Evolutionary conservation across 2,888 invertebrate genomes (phyloP).

Genomic region (Sicus ferrugineus): DNA sequence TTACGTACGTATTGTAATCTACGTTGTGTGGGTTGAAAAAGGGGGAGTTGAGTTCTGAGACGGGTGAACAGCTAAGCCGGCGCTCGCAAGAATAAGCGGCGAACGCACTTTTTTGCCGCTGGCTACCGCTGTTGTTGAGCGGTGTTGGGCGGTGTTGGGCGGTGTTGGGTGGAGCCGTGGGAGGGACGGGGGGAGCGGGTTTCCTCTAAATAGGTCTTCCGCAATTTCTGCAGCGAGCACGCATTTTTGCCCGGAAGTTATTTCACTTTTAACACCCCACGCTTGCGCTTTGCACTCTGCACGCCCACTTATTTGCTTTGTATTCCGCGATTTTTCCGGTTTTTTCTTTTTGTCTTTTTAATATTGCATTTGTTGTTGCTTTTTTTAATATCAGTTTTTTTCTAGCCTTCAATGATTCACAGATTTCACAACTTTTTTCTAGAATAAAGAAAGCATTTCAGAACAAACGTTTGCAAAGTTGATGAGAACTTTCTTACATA

Average conservation of each 20-base stretch:
- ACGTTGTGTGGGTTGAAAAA: not conserved
- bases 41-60: not conserved
- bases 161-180: slow-evolving; percentile 13
- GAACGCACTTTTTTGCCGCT: slow-evolving; percentile 22
- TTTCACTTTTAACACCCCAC: slow-evolving; percentile 21
- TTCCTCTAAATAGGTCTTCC: slow-evolving; percentile 23
- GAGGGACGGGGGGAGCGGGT: not conserved
- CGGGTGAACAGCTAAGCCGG: not conserved
- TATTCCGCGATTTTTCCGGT: not conserved
- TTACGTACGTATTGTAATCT: slow-evolving; percentile 31
- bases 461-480: too few relatives aligned
- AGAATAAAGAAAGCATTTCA: too few relatives aligned
- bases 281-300: not conserved
- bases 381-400: not conserved
- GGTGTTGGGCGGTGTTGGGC: not conserved
- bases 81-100: slow-evolving; percentile 1
- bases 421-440: too few relatives aligned
- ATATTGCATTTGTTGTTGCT: not conserved
- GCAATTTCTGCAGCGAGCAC: slow-evolving; percentile 24
- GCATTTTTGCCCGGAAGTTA: slow-evolving; percentile 23
- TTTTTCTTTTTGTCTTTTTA: not conserved
- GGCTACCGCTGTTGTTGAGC: not conserved
- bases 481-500: too few relatives aligned
- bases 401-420: not conserved
- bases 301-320: slow-evolving; percentile 2